A percentile compares a stretch with the other conserved stretches of the same genome.
Conservation (phyloP, 2,797 vertebrate species). For the Phaenicophaeus curvirostris region DNA sequence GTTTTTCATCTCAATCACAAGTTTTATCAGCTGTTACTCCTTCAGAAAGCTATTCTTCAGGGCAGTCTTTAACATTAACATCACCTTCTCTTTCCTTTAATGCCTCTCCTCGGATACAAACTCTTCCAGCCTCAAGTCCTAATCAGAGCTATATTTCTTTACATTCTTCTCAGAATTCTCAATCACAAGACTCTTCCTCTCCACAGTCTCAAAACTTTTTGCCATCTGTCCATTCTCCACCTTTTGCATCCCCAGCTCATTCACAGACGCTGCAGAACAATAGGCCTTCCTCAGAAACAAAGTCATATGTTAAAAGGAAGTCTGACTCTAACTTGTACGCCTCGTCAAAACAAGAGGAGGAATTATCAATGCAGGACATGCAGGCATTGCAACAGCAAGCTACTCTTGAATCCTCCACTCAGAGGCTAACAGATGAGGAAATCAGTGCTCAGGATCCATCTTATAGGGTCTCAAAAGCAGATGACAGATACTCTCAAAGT, state of each 20-base stretch:
- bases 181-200: slow-evolving; percentile 84
- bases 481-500: slow-evolving; percentile 91
- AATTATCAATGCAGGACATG: slow-evolving; percentile 89
- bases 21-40: slow-evolving; percentile 86
- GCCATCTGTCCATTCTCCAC: slow-evolving; percentile 82
- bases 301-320: slow-evolving; percentile 88
- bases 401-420: slow-evolving; percentile 83
- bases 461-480: slow-evolving; percentile 91
- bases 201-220: slow-evolving; percentile 90
- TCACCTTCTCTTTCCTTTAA: slow-evolving; percentile 86
- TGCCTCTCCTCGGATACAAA: slow-evolving; percentile 82
- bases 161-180: slow-evolving; percentile 84
- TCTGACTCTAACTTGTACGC: slow-evolving; percentile 83
- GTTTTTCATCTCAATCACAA: slow-evolving; percentile 91
- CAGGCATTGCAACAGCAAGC: slow-evolving; percentile 86
- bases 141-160: slow-evolving; percentile 87
- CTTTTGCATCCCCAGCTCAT: slow-evolving; percentile 83
- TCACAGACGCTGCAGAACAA: slow-evolving; percentile 87
- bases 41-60: slow-evolving; percentile 89
- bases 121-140: slow-evolving; percentile 83
- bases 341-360: slow-evolving; percentile 81
- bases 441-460: slow-evolving; percentile 83
- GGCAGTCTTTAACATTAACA: slow-evolving; percentile 85
- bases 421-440: slow-evolving; percentile 81
- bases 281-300: slow-evolving; percentile 85